Evolutionary conservation across 2,888 invertebrate genomes (phyloP), one percentile per base, ranked within the genome.

Genomic region (Polydrusus pterygomalis): DNA sequence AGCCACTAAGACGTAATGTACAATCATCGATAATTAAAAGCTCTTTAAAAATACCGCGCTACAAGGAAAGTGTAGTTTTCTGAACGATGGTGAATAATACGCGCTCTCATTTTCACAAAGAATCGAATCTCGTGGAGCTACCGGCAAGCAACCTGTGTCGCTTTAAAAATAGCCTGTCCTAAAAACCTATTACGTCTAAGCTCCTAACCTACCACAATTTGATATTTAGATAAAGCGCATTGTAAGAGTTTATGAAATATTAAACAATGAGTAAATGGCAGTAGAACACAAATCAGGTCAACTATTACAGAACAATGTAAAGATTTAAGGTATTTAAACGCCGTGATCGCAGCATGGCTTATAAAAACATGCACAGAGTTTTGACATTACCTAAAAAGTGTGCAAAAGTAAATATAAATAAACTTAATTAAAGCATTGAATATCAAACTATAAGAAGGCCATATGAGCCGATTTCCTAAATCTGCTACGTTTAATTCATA

Each of bases 191-290:
- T 60, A 60, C 38, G 38, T 38, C 38, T 15, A 10, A n/a, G 18
- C 38, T 17, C 58, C 38, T 38, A 60, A 60, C 58, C 58, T 60
- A 60, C 58, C 58, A 1, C 58, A 60, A 60, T 38, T 60, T 60
- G 58, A 60, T 60, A 60, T 60, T 60, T 60, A 60, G 58, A 18
- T 60, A 60, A 60, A 60, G 58, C 38, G 58, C 38, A 60, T 60
- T 60, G 58, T 60, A 38, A 60, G 17, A 60, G 58, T 60, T 60
- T 60, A 38, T 60, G 58, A 60, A 60, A 60, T 60, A 60, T 60
- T 60, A 60, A 60, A 60, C 58, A 60, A 60, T 60, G 58, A 60
- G 17, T 60, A 60, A 60, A 60, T 60, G 58, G 58, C 58, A 60
- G 58, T 60, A 38, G 58, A 60, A 60, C 58, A 60, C 18, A 60